Evolutionary conservation across 2,888 invertebrate genomes (phyloP).

Genomic region (Spodoptera littoralis): DNA sequence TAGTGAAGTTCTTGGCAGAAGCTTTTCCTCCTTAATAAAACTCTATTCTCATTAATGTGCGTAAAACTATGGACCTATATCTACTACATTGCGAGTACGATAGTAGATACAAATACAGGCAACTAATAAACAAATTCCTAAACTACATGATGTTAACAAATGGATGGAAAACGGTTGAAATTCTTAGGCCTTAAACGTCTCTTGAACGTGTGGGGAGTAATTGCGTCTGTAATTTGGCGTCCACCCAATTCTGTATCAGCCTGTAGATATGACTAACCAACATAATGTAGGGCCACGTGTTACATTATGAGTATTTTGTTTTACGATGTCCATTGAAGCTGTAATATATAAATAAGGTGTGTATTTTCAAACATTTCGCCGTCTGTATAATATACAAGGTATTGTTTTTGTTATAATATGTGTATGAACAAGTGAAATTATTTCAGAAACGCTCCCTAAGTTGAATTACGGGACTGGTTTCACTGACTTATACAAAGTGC

Average conservation of each 20-base stretch:
- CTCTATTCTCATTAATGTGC: too few relatives aligned
- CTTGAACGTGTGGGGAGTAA: constrained; percentile 37
- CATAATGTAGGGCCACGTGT: constrained; percentile 37
- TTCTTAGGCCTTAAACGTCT: constrained; percentile 22
- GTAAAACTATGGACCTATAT: too few relatives aligned
- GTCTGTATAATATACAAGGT: constrained; percentile 1
- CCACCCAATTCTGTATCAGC: constrained; percentile 45
- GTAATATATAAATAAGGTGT: constrained; percentile 13
- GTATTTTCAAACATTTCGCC: constrained; percentile 18
- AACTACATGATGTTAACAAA: not conserved
- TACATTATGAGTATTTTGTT: constrained; percentile 25
- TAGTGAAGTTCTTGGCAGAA: too few relatives aligned
- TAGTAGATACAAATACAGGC: too few relatives aligned
- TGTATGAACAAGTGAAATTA: too few relatives aligned
- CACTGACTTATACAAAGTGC: too few relatives aligned
- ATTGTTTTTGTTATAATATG: not conserved
- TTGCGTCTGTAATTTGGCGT: constrained; percentile 46
- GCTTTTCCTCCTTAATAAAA: too few relatives aligned
- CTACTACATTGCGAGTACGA: too few relatives aligned
- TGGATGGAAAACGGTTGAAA: constrained; percentile 6
- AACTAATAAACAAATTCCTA: not conserved
- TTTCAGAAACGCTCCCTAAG: too few relatives aligned
- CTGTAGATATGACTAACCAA: constrained; percentile 46
- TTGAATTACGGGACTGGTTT: too few relatives aligned
- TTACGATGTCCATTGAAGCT: constrained; percentile 33